phyloP scores from a whole-genome alignment of 2,888 invertebrate genomes.

The Amphimallon solstitiale region DNA sequence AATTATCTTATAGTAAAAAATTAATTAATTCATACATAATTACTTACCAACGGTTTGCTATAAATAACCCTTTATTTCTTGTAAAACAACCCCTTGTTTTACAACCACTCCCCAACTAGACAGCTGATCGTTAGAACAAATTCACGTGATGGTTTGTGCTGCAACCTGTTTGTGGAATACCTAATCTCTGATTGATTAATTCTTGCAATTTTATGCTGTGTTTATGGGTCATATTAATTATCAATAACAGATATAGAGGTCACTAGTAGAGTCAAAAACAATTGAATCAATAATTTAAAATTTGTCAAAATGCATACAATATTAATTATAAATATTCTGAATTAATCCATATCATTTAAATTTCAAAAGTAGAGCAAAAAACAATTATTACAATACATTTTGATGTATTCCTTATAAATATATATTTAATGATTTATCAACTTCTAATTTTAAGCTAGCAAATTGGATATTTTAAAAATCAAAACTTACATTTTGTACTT shows the following conservation, averaged over 20 bases:
- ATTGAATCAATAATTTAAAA: too few relatives aligned
- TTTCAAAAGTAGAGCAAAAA: too few relatives aligned
- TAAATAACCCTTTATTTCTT: slow-evolving; percentile 27
- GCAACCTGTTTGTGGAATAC: slow-evolving; percentile 45
- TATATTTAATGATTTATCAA: too few relatives aligned
- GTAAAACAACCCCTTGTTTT: slow-evolving; percentile 54
- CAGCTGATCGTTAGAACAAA: slow-evolving; percentile 62
- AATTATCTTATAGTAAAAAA: slow-evolving; percentile 12
- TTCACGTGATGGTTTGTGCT: slow-evolving; percentile 60
- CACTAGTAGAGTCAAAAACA: neutral
- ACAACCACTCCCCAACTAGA: slow-evolving; percentile 61
- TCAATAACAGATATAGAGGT: neutral
- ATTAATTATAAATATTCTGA: too few relatives aligned
- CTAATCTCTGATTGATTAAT: neutral
- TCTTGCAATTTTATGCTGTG: neutral
- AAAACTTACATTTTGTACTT: too few relatives aligned
- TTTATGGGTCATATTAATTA: neutral
- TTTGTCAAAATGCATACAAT: too few relatives aligned
- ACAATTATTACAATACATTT: too few relatives aligned
- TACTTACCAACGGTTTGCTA: slow-evolving; percentile 35
- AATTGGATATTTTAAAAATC: too few relatives aligned
- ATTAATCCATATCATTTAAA: too few relatives aligned
- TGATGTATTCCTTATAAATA: too few relatives aligned
- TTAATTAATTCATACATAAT: slow-evolving; percentile 17
- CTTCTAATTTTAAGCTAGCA: too few relatives aligned